Percentiles rank a stretch among this genome's conserved stretches.
These are phyloP conservation scores for Sitophilus oryzae DNA, from an alignment of 1,140 invertebrate species.

Conservation along the genomic window DNA sequence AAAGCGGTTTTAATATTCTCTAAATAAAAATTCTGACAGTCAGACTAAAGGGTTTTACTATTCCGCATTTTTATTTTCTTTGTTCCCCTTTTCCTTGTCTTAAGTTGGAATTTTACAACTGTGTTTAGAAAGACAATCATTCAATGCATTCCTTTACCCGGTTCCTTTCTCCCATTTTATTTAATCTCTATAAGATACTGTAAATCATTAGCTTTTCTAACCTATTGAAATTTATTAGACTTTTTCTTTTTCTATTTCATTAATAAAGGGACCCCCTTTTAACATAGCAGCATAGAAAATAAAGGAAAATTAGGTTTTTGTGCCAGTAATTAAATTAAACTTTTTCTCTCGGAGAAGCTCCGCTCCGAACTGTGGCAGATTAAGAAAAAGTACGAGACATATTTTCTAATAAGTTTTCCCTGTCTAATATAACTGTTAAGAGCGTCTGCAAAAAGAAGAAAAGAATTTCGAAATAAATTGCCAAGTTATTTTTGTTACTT, in stretches of 20 bases:
- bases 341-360: neutral
- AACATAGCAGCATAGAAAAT: slow-evolving; percentile 17
- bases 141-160: neutral
- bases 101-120: neutral
- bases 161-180: slow-evolving; percentile 11
- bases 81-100: too few species aligned
- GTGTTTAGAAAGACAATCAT: neutral
- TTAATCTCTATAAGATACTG: slow-evolving; percentile 13
- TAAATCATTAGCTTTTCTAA: slow-evolving; percentile 19
- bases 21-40: too few species aligned
- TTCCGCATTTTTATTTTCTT: too few species aligned
- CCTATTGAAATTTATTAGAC: slow-evolving; percentile 23
- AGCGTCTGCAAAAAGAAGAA: slow-evolving; percentile 2
- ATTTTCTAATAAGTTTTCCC: slow-evolving; percentile 22
- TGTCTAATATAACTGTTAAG: slow-evolving; percentile 16
- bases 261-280: slow-evolving; percentile 16
- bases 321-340: slow-evolving; percentile 23
- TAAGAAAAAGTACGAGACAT: slow-evolving; percentile 21
- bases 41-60: too few species aligned
- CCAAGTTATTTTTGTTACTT: neutral
- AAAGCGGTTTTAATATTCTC: too few species aligned
- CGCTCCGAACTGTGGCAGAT: slow-evolving; percentile 12
- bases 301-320: slow-evolving; percentile 25
- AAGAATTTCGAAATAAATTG: slow-evolving; percentile 11
- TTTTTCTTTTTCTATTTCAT: slow-evolving; percentile 17